Base-by-base conservation (phyloP, 92 coral and sea anemone species). In the Epizoanthus fatuus region DNA sequence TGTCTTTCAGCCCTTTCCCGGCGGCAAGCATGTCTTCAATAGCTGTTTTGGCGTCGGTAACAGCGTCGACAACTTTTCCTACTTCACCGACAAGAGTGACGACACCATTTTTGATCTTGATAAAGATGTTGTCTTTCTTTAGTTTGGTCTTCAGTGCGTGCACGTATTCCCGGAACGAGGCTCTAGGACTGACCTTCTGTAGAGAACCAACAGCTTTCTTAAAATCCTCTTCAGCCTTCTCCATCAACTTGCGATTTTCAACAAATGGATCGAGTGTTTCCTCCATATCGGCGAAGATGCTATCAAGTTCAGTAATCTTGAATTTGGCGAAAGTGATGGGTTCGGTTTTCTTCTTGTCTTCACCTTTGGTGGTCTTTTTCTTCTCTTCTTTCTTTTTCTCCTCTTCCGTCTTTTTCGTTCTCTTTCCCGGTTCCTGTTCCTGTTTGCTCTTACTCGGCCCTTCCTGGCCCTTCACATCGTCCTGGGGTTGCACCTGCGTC, bases 91-190 rank as follows among this genome's bases (percentile, higher is more conserved):
- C 90, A 47, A 94, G 67, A 7, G 73, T 62, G 52, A 89, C 74
- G 8, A 89, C 95, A 16, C 98, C 98, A 52, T 92, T 90, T 63
- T 94, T 94, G 22, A 94, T 87, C 91, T 94, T 94, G 81, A 94
- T 92, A 58, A 86, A 87, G 13, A 94, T 94, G 12, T 91, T 84
- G 25, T 89, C 93, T 25, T 85, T 81, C 83, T 85, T 92, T 38
- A 94, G 86, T 58, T 66, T 90, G 3, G 90, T 85, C 63, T 87
- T 94, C 22, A 94, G 89, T 4, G 92, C 88, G 8, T 63, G 73
- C 58, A 90, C 79, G 49, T 94, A 94, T 42, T 94, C 98, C 8
- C 84, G 68, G 78, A 94, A 89, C 67, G 82, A 79, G 53, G 92
- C 93, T 44, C 73, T 81, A 5, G 93, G 95, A 25, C 79, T 89